Percentiles rank a stretch among this genome's conserved stretches.
Conservation (phyloP, 23 tunicate genomes). For the Halocynthia roretzi region DNA sequence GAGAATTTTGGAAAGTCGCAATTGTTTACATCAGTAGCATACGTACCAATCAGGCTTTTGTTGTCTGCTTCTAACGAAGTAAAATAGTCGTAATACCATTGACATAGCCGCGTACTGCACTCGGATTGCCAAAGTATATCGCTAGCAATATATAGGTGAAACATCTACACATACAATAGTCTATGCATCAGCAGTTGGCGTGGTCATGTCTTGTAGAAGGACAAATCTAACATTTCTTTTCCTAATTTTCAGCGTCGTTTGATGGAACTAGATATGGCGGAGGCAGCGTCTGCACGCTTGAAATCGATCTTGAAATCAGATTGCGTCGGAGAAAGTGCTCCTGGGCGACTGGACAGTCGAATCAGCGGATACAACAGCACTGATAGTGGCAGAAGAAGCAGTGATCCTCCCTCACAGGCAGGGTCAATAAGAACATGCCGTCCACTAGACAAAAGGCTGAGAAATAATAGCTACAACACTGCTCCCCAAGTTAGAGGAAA, state of each 20-base stretch:
- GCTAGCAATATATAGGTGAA: too few species aligned
- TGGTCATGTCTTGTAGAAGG: too few species aligned
- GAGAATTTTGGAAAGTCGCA: too few species aligned
- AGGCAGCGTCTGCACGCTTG: constrained; percentile 1
- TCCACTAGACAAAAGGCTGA: neutral
- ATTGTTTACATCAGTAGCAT: too few species aligned
- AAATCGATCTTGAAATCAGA: neutral
- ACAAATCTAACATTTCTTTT: neutral
- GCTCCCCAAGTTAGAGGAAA: neutral
- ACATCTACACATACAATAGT: too few species aligned
- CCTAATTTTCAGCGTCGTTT: constrained; percentile 3
- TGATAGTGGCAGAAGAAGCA: neutral
- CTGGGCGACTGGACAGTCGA: neutral
- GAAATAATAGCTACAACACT: neutral
- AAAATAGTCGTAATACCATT: too few species aligned
- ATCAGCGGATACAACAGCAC: constrained; percentile 28
- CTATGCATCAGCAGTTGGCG: too few species aligned
- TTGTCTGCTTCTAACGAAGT: too few species aligned
- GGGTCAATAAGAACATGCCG: neutral
- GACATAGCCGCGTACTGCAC: too few species aligned
- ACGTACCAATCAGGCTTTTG: too few species aligned
- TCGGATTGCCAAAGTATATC: too few species aligned
- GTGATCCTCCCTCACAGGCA: neutral
- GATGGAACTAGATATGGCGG: constrained; percentile 1
- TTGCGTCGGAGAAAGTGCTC: neutral